Percentiles rank a stretch among this genome's conserved stretches.
phyloP scores from a whole-genome alignment of 2,113 vertebrate species.

The Climacteris rufus region DNA sequence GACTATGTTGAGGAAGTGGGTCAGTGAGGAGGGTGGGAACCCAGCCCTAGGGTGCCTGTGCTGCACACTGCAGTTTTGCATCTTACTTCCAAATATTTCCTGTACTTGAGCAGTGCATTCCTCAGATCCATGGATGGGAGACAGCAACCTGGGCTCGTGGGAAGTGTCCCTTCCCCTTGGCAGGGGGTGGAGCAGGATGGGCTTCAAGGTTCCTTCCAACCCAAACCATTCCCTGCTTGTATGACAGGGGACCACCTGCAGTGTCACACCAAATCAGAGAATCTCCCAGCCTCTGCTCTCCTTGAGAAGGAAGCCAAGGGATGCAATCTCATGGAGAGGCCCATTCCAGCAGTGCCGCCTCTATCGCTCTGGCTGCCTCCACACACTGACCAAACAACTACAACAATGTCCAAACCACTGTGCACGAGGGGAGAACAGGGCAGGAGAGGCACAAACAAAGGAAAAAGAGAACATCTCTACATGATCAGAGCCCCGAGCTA shows the following conservation, averaged over 20 bases:
- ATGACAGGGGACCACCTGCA: not conserved
- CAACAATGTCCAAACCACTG: not conserved
- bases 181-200: not conserved
- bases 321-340: not conserved
- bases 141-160: rapidly evolving
- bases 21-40: not conserved
- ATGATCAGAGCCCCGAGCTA: not conserved
- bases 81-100: not conserved
- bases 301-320: not conserved
- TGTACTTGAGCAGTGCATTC: not conserved
- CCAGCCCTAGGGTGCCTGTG: not conserved
- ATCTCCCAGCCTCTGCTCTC: not conserved
- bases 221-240: not conserved
- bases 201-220: not conserved
- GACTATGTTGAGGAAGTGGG: not conserved
- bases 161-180: not conserved
- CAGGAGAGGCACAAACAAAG: not conserved
- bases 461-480: not conserved
- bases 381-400: not conserved
- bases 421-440: not conserved
- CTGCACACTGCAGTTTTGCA: not conserved
- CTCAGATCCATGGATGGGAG: not conserved
- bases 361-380: not conserved
- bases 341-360: not conserved
- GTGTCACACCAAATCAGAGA: not conserved